phyloP scores from a whole-genome alignment of 2,888 invertebrate species.

The Sabatieria punctata region DNA sequence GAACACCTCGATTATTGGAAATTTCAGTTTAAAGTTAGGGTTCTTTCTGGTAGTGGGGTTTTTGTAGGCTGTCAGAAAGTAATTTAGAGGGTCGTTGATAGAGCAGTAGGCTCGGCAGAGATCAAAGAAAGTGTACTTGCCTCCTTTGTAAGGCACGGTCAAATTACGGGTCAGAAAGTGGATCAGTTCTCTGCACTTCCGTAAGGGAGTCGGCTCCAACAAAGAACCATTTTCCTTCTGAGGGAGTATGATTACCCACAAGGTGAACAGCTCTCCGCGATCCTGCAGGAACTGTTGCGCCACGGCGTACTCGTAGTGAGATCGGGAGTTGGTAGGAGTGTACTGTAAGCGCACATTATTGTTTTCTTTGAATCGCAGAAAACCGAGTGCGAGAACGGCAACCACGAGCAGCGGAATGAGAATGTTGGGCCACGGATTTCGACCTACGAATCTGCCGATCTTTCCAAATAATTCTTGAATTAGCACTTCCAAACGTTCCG shows the following conservation, averaged over 20 bases:
- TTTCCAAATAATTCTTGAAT: too few relatives aligned
- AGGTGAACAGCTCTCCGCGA: background rate
- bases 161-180: background rate
- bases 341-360: conserved; percentile 2
- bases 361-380: background rate
- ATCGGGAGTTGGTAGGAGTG: background rate
- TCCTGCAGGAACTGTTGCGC: conserved; percentile 1
- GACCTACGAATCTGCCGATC: background rate
- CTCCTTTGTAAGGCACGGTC: background rate
- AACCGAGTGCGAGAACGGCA: background rate
- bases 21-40: conserved; percentile 24
- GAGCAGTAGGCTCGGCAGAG: background rate
- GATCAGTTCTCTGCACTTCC: background rate
- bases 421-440: background rate
- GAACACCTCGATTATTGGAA: conserved; percentile 28
- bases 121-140: background rate
- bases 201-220: background rate
- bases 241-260: background rate
- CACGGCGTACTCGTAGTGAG: background rate
- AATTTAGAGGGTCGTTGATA: background rate
- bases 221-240: background rate
- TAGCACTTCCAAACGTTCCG: too few relatives aligned
- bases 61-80: background rate
- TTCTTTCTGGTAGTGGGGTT: too few relatives aligned
- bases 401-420: background rate